Conservation (phyloP, 2,797 vertebrate genomes). For the Acridotheres tristis region DNA sequence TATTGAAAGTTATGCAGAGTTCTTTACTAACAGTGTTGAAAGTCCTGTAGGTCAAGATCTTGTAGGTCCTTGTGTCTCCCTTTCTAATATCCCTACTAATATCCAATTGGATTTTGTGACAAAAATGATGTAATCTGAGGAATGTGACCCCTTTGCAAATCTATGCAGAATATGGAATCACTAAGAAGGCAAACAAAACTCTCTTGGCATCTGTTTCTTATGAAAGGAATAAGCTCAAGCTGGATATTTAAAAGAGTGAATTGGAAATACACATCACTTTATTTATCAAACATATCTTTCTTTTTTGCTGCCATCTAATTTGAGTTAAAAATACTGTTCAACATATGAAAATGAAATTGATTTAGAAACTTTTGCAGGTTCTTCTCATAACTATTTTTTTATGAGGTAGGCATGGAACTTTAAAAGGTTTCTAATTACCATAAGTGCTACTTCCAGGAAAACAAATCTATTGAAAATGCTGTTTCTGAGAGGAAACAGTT, state of each 20-base stretch:
- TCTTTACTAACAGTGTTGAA: background rate
- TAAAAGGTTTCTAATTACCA: background rate
- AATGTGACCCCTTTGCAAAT: background rate
- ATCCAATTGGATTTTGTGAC: background rate
- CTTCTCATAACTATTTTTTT: background rate
- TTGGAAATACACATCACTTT: background rate
- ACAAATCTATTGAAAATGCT: background rate
- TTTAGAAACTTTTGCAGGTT: background rate
- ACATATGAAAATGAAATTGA: background rate
- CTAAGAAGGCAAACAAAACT: background rate
- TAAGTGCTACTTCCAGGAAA: background rate
- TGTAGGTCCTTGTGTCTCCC: background rate
- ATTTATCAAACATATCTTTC: background rate
- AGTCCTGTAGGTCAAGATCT: background rate
- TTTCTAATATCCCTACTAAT: background rate
- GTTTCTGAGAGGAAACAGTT: background rate
- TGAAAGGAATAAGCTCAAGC: background rate
- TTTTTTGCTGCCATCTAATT: background rate
- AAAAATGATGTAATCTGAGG: background rate
- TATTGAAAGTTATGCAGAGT: background rate
- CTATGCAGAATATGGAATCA: background rate
- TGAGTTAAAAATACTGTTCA: background rate
- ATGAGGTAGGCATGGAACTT: background rate
- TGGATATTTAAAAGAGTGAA: background rate
- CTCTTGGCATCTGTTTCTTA: background rate